Evolutionary conservation across 2,113 vertebrate species (phyloP).

Genomic region (Leptobrachium ailaonicum): DNA sequence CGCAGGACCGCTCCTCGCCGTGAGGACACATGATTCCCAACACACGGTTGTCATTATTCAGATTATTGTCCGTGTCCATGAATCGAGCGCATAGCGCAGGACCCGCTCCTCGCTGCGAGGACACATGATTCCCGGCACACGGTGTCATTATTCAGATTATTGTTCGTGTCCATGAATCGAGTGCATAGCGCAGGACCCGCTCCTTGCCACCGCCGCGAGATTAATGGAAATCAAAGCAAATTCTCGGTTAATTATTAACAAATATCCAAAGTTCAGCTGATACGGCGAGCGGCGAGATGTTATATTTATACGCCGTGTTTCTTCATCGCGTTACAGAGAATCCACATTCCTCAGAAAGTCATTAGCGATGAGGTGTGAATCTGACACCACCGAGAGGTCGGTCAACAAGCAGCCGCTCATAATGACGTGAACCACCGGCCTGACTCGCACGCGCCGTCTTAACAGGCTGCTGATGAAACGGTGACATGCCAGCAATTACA

Average conservation of each 20-base stretch:
- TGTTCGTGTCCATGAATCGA: too few species aligned
- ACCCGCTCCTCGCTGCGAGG: too few species aligned
- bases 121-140: too few species aligned
- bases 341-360: not conserved
- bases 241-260: not conserved
- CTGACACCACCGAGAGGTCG: not conserved
- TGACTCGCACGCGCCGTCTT: not conserved
- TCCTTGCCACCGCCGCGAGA: too few species aligned
- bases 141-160: too few species aligned
- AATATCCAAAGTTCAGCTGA: constrained; percentile 1
- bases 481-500: constrained; percentile 10
- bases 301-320: not conserved
- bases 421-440: not conserved
- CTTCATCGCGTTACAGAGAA: not conserved
- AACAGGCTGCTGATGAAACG: constrained; percentile 6
- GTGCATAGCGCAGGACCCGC: too few species aligned
- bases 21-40: too few species aligned
- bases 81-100: too few species aligned
- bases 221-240: too few species aligned
- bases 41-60: too few species aligned
- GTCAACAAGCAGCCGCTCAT: constrained; percentile 3
- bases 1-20: too few species aligned
- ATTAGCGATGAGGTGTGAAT: not conserved
- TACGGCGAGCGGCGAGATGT: not conserved
- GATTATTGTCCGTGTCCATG: too few species aligned